Conservation (phyloP, 1,140 invertebrate species). For the Uloborus diversus region DNA sequence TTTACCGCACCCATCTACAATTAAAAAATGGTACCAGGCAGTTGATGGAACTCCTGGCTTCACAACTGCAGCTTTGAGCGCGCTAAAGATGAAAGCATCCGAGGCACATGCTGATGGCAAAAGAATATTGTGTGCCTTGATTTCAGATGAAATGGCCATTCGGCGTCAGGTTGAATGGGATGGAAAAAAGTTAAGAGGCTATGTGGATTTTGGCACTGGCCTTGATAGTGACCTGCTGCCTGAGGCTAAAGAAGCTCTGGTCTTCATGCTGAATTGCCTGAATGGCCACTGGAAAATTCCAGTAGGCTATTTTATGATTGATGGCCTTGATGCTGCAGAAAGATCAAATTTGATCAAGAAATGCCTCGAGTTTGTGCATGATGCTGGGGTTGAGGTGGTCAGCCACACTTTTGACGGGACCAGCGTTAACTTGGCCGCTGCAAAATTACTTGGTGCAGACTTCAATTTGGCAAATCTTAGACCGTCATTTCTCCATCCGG, state of each 20-base stretch:
- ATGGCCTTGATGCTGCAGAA: too few relatives aligned
- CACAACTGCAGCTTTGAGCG: not conserved
- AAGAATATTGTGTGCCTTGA: too few relatives aligned
- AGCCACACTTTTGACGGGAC: constrained; percentile 12
- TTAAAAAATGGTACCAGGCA: not conserved
- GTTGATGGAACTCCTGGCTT: not conserved
- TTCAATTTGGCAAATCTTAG: not conserved
- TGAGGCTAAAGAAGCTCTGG: constrained; percentile 62
- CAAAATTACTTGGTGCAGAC: not conserved
- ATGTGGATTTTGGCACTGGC: constrained; percentile 33
- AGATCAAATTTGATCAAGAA: too few relatives aligned
- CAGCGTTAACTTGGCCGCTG: not conserved
- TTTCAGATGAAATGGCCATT: not conserved
- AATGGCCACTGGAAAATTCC: constrained; percentile 61
- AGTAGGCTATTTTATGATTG: constrained; percentile 62
- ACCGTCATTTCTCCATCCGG: not conserved
- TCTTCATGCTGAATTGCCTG: constrained; percentile 60
- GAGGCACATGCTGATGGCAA: too few relatives aligned
- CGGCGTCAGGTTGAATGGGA: constrained; percentile 28
- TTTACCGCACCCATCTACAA: not conserved
- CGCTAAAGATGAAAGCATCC: not conserved
- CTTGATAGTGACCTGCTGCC: constrained; percentile 57
- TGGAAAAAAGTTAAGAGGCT: constrained; percentile 44
- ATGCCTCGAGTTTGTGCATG: too few relatives aligned
- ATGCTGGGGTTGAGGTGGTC: too few relatives aligned